These are phyloP conservation scores for Diuraphis noxia DNA, from an alignment of 1,140 invertebrate genomes.

Conservation along the genomic window DNA sequence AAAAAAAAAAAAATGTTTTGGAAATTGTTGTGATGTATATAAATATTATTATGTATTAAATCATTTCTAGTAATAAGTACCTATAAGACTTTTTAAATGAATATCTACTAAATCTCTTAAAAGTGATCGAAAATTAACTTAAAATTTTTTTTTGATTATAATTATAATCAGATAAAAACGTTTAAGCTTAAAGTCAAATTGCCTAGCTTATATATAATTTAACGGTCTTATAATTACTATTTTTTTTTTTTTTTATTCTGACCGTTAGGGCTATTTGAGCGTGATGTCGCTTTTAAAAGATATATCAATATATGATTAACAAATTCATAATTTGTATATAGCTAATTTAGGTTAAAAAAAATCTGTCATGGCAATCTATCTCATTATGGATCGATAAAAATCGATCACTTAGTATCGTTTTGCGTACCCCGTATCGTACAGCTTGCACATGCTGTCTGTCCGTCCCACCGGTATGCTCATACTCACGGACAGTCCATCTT, in stretches of 20 bases:
- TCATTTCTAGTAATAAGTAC: neutral
- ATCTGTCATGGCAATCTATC: constrained; percentile 51
- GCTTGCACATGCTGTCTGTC: constrained; percentile 79
- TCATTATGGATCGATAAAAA: neutral
- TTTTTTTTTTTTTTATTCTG: neutral
- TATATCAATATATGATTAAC: constrained; percentile 25
- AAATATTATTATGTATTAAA: neutral
- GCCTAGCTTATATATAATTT: neutral
- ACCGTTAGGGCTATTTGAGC: constrained; percentile 35
- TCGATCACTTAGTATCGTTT: constrained; percentile 72
- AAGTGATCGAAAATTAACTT: constrained; percentile 8
- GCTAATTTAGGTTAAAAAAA: constrained; percentile 46
- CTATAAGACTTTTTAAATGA: neutral
- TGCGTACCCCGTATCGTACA: constrained; percentile 82
- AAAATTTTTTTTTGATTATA: constrained; percentile 29
- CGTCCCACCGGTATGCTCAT: constrained; percentile 62
- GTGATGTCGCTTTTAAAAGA: constrained; percentile 3
- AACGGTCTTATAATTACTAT: constrained; percentile 12
- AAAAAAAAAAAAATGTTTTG: neutral
- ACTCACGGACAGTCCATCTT: constrained; percentile 58
- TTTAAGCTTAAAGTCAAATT: neutral
- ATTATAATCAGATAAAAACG: constrained; percentile 19
- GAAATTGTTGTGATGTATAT: neutral
- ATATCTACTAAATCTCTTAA: neutral
- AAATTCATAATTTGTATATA: constrained; percentile 26